Base-by-base conservation (phyloP, 2,113 vertebrate genomes). In the Tretioscincus oriximinensis region DNA sequence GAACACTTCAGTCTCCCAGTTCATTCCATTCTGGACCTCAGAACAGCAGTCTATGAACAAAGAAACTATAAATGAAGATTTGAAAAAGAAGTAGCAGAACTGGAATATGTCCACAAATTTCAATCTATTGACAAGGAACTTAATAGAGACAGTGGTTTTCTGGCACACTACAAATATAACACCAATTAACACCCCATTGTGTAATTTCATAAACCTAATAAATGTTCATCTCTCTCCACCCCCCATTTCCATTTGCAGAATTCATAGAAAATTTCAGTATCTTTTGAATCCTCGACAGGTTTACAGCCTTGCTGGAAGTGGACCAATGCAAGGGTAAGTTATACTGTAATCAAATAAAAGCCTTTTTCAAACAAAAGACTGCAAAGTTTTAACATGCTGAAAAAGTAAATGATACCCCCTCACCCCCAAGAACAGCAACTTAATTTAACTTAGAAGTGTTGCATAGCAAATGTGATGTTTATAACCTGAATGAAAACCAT, bases 211-310 rank as follows among this genome's bases (percentile, higher is more conserved):
- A 77, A 51, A 70, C n/a, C 4, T 64, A 82, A 20, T 87, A 83
- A 92, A 73, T 85, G 77, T 73, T 73, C 76, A 4, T 81, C 24
- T 78, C 31, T 45, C 12, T 80, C 88, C 35, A 85, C 20, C 86
- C n/a, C 66, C 83, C 94, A 77, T 21, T n/a, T 60, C 65, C 68
- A 78, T 89, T 69, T 90, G 65, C 83, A 99, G 98, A 93, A 99
- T 99, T 93, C 97, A 97, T 92, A 96, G 96, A 92, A 99, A 98
- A 93, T 98, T 98, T 92, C 97, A 97, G 89, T 98, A 98, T 89
- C 96, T 98, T 77, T 94, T 98, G 93, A 98, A 98, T 94, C 97
- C 97, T 82, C 96, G 97, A 91, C 97, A 99, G 88, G 97, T 99
- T 87, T 98, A 99, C 92, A 97, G 96, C 93, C 96, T 98, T 94